Base-by-base conservation (phyloP, 2,797 vertebrate species). In the Xyrichtys novacula region DNA sequence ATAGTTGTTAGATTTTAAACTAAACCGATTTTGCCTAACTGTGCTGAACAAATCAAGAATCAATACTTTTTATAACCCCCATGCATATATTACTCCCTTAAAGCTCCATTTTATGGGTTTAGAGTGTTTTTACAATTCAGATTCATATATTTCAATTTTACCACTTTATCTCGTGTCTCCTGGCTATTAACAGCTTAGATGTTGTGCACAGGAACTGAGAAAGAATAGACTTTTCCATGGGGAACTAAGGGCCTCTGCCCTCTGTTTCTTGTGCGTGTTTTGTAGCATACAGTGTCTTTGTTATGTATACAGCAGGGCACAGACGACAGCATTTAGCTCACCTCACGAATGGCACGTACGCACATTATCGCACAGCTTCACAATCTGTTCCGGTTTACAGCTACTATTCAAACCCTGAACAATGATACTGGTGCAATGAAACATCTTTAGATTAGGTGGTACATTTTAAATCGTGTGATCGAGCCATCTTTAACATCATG, bases 301-400 rank as follows among this genome's bases (percentile, higher is more conserved):
- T 86, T 89, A 46, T 88, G 85, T 87, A 90, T 60, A 88, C 87
- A 85, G 20, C 20, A n/a, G 10, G 84, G 23, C 20, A 17, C 5
- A 40, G 55, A 17, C 0, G 17, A 62, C 34, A 50, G 22, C 47
- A 38, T 74, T 65, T 56, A 65, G 39, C 60, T 70, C 54, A 26
- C 47, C 26, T 19, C 70, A 60, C 5, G 0, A 23, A 56, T 5
- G 19, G 23, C 61, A 60, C n/a, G 10, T 40, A 73, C 5, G 6
- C 70, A 59, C 49, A 44, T 22, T 14, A 43, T 31, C 25, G 22
- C 22, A 31, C 48, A 26, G 14, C 23, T 31, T 56, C 65, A 68
- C 11, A 76, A 50, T 12, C 43, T 34, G 17, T 15, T 12, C 23
- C 34, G 46, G 67, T 74, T 43, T 48, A 25, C 48, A n/a, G 32